A percentile compares a stretch with the other conserved stretches of the same genome.
Evolutionary conservation across 2,888 invertebrate species (phyloP).

Genomic region (Calliopum simillimum): DNA sequence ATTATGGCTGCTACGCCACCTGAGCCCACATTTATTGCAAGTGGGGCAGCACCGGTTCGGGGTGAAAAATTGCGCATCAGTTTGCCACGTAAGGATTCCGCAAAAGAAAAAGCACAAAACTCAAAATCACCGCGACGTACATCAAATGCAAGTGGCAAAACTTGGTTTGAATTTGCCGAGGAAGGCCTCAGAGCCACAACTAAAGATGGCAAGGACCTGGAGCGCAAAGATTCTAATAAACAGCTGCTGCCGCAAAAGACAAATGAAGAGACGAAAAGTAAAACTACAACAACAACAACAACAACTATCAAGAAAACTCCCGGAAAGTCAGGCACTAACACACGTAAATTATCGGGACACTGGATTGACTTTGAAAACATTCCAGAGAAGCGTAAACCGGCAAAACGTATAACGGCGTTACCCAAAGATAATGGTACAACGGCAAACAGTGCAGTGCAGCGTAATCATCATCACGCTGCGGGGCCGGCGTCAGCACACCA

Average conservation of each 20-base stretch:
- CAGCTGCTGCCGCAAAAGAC: slow-evolving; percentile 51
- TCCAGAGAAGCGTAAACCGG: slow-evolving; percentile 83
- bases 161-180: slow-evolving; percentile 75
- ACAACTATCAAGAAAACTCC: slow-evolving; percentile 21
- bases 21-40: slow-evolving; percentile 39
- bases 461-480: not conserved
- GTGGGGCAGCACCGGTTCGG: slow-evolving; percentile 52
- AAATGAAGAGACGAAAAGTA: not conserved
- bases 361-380: slow-evolving; percentile 92
- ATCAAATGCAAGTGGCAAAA: slow-evolving; percentile 68
- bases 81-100: slow-evolving; percentile 73
- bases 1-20: slow-evolving; percentile 59
- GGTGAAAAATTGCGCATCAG: slow-evolving; percentile 78
- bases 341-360: slow-evolving; percentile 68
- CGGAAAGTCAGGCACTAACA: slow-evolving; percentile 36
- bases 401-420: slow-evolving; percentile 85
- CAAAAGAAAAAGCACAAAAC: slow-evolving; percentile 62
- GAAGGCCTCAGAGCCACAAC: slow-evolving; percentile 69
- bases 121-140: slow-evolving; percentile 70
- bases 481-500: slow-evolving; percentile 44
- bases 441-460: not conserved
- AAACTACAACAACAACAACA: slow-evolving; percentile 15
- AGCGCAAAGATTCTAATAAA: slow-evolving; percentile 61
- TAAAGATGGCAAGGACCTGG: slow-evolving; percentile 59
- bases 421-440: slow-evolving; percentile 69